Conservation (phyloP, 2,113 vertebrate genomes). For the Sterrhoptilus dennistouni region DNA sequence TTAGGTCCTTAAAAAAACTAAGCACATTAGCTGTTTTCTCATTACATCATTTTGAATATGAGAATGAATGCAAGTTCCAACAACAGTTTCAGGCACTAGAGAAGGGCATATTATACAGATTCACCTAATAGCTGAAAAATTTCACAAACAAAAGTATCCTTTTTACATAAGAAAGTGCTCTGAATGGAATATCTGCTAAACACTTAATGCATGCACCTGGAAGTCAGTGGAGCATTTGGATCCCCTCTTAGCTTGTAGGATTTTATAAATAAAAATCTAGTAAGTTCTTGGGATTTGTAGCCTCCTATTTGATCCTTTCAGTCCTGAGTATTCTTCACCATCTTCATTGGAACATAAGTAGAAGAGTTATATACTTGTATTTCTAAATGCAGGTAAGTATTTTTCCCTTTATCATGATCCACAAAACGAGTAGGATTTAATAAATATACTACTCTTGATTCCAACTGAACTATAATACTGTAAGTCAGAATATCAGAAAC, state of each 20-base stretch:
- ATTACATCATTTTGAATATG: slow-evolving; percentile 49
- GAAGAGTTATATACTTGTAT: neutral
- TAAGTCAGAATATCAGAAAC: neutral
- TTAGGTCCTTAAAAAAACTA: neutral
- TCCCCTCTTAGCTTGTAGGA: neutral
- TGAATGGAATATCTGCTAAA: neutral
- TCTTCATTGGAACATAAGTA: neutral
- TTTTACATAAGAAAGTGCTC: neutral
- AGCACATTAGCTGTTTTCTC: slow-evolving; percentile 24
- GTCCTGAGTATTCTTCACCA: neutral
- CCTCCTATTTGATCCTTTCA: neutral
- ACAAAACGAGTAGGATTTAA: neutral
- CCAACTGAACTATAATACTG: neutral
- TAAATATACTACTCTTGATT: neutral
- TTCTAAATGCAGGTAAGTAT: neutral
- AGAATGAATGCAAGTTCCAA: slow-evolving; percentile 30
- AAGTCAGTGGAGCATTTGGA: neutral
- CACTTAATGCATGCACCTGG: neutral
- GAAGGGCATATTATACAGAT: neutral
- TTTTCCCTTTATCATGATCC: neutral
- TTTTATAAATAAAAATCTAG: neutral
- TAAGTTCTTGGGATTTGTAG: neutral
- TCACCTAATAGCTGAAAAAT: neutral
- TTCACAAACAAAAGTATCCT: neutral
- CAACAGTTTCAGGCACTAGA: neutral